Evolutionary conservation across 1,140 invertebrate genomes (phyloP).

Genomic region (Uloborus diversus): DNA sequence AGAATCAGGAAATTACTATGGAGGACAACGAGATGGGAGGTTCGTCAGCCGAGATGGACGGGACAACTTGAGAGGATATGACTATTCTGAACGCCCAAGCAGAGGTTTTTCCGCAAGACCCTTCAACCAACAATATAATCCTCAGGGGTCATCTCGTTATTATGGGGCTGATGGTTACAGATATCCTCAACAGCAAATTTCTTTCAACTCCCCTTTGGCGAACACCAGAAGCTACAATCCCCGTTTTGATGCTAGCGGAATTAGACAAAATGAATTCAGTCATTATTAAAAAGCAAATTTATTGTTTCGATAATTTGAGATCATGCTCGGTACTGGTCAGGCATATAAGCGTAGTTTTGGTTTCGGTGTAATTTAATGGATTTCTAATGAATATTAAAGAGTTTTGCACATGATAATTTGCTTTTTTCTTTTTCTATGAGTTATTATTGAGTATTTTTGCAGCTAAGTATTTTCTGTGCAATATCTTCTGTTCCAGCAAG

Average conservation of each 20-base stretch:
- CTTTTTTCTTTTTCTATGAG: not conserved
- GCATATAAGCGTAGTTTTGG: not conserved
- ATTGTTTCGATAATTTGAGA: not conserved
- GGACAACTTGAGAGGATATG: not conserved
- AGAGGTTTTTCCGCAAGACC: not conserved
- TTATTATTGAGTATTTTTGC: no score
- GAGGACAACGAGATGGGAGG: constrained; percentile 13
- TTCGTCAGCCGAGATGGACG: constrained; percentile 6
- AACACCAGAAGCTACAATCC: constrained; percentile 42
- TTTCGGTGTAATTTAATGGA: not conserved
- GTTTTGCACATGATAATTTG: not conserved
- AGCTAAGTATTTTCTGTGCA: no score
- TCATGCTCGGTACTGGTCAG: not conserved
- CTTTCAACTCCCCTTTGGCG: constrained; percentile 14
- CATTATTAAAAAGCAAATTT: not conserved
- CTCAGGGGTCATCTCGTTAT: not conserved
- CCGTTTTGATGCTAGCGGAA: not conserved
- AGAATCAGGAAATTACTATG: constrained; percentile 22
- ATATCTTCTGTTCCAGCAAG: no score
- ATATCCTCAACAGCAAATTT: not conserved
- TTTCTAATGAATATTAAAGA: no score
- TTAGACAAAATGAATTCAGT: constrained; percentile 32
- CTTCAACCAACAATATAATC: not conserved
- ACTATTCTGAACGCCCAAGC: constrained; percentile 7
- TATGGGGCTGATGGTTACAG: not conserved